Evolutionary conservation across 1,140 invertebrate species (phyloP), one percentile per base, ranked within the genome.

Genomic region (Spodoptera frugiperda): DNA sequence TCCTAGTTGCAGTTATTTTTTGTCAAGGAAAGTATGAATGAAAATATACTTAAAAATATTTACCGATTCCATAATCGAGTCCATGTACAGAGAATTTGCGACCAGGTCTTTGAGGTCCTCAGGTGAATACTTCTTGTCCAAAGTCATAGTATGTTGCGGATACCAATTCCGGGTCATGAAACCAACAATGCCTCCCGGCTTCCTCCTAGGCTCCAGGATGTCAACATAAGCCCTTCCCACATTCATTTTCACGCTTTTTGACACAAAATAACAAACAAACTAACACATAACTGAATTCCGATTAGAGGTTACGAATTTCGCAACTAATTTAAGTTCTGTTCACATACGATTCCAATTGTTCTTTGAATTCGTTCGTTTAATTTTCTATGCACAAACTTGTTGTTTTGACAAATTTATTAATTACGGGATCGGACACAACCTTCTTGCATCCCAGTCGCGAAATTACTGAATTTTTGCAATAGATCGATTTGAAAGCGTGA

Each of bases 191-290:
- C 89, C 91, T 77, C 82, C 86, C 53, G 88, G 78, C 5, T 86
- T 89, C 63, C 88, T 88, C 51, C 91, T 85, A n/a, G 91, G 90
- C 80, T 86, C 84, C 55, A 93, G 76, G 71, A 93, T 93, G 84
- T 93, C 85, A 73, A 81, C 76, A 79, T 90, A 92, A n/a, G n/a
- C 67, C 82, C 82, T 30, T 84, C 79, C 67, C 83, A 80, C 59
- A 85, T 72, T 82, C 89, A 91, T 92, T 84, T 83, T 86, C 12
- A 12, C 21, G 9, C 21, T 73, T 77, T 78, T 61, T 39, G 49
- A 15, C 15, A 14, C 55, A 57, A 67, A 57, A 30, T 59, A 30
- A 3, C 21, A 25, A 25, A 59, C 54, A 30, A 72, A 48, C 33
- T 21, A 67, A 76, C n/a, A 54, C 48, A 51, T 55, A 19, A 25